Evolutionary conservation across 1,140 invertebrate genomes (phyloP).

Genomic region (Sminthurides bifidus): DNA sequence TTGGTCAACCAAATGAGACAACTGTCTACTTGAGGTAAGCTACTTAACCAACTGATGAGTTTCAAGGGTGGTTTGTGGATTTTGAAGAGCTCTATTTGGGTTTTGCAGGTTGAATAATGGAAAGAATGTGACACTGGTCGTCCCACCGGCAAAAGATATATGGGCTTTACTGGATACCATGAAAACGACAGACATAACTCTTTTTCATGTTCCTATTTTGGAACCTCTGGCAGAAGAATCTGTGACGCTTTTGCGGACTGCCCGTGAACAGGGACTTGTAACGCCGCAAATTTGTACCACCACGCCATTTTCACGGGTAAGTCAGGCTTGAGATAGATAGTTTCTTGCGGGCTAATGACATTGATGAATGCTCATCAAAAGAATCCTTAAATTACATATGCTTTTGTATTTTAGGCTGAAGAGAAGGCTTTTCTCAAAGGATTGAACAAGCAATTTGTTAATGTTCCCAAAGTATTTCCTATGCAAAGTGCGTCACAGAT

Average conservation of each 20-base stretch:
- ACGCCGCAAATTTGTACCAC: slow-evolving; percentile 24
- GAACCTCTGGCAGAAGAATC: slow-evolving; percentile 28
- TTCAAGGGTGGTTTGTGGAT: slow-evolving; percentile 7
- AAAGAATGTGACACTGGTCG: slow-evolving; percentile 51
- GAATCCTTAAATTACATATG: neutral
- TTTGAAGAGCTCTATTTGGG: slow-evolving; percentile 28
- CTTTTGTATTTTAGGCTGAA: slow-evolving; percentile 12
- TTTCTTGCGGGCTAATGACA: neutral
- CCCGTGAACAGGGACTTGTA: slow-evolving; percentile 27
- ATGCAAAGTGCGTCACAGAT: slow-evolving; percentile 22
- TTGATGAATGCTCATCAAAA: neutral
- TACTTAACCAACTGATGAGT: slow-evolving; percentile 6
- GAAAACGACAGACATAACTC: slow-evolving; percentile 69
- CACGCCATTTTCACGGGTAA: slow-evolving; percentile 22
- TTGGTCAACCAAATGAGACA: slow-evolving; percentile 10
- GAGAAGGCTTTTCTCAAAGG: slow-evolving; percentile 28
- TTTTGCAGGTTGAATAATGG: slow-evolving; percentile 41
- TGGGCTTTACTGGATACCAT: slow-evolving; percentile 64
- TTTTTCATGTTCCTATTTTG: slow-evolving; percentile 54
- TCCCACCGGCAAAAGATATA: slow-evolving; percentile 55
- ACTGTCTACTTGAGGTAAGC: slow-evolving; percentile 23
- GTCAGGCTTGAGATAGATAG: neutral
- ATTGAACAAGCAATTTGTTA: slow-evolving; percentile 6
- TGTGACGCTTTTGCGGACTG: slow-evolving; percentile 17
- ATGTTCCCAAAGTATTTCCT: slow-evolving; percentile 21